phyloP scores from a whole-genome alignment of 2,113 vertebrate species.

The Chrysochloris asiatica region DNA sequence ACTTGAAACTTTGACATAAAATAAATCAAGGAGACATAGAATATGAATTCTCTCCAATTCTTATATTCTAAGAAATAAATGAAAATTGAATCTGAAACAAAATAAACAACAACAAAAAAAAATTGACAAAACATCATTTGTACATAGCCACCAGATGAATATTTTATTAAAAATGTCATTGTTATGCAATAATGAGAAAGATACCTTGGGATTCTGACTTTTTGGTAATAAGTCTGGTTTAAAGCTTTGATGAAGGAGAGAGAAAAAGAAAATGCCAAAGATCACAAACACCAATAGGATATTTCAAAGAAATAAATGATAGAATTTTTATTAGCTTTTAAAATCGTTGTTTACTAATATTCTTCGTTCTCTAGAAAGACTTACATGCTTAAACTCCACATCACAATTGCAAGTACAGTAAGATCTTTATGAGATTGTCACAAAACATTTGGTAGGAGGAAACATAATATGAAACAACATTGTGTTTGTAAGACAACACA shows the following conservation, averaged over 20 bases:
- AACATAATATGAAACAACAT: background rate
- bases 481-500: background rate
- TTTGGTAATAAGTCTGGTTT: conserved; percentile 28
- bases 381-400: background rate
- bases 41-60: background rate
- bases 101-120: background rate
- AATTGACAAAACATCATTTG: background rate
- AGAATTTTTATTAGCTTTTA: background rate
- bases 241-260: background rate
- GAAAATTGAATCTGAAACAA: background rate
- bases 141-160: background rate
- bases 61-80: background rate
- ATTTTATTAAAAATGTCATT: background rate
- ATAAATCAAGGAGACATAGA: background rate
- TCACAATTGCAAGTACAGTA: background rate
- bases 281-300: background rate
- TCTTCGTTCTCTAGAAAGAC: background rate
- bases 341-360: background rate
- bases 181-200: background rate
- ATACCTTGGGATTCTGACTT: background rate
- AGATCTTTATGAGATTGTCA: background rate
- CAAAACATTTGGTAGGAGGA: background rate
- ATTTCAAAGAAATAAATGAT: conserved; percentile 26
- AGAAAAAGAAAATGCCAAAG: background rate
- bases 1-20: conserved; percentile 17